Percentiles rank a stretch among this genome's conserved stretches.
These are phyloP conservation scores for Morone saxatilis DNA, from an alignment of 2,113 vertebrate species.

Conservation along the genomic window DNA sequence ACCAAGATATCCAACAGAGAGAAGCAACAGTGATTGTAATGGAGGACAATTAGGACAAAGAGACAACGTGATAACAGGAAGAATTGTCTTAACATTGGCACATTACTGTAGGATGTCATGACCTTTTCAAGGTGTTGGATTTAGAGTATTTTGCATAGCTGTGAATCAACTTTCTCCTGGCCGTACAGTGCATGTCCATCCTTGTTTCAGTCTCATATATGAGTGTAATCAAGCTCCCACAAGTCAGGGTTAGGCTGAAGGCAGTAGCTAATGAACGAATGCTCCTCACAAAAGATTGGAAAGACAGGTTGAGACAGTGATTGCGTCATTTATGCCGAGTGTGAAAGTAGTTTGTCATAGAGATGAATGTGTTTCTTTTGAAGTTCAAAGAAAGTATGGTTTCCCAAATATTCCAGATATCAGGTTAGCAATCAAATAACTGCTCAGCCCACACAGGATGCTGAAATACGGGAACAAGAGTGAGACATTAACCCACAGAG, in stretches of 20 bases:
- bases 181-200: neutral
- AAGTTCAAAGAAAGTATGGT: neutral
- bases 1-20: neutral
- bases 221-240: neutral
- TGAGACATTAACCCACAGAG: neutral
- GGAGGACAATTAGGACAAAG: neutral
- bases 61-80: neutral
- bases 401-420: neutral
- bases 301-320: neutral
- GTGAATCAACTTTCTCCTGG: neutral
- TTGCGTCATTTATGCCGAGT: neutral
- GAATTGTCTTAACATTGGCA: neutral
- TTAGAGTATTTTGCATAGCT: neutral
- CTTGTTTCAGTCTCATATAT: neutral
- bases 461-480: neutral
- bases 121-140: neutral
- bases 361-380: neutral
- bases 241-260: neutral
- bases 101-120: neutral
- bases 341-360: constrained; percentile 21
- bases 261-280: neutral
- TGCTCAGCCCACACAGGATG: neutral
- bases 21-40: neutral
- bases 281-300: neutral
- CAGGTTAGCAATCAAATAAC: neutral